Base-by-base conservation (phyloP, 2,797 vertebrate species). In the Ambastaia sidthimunki region DNA sequence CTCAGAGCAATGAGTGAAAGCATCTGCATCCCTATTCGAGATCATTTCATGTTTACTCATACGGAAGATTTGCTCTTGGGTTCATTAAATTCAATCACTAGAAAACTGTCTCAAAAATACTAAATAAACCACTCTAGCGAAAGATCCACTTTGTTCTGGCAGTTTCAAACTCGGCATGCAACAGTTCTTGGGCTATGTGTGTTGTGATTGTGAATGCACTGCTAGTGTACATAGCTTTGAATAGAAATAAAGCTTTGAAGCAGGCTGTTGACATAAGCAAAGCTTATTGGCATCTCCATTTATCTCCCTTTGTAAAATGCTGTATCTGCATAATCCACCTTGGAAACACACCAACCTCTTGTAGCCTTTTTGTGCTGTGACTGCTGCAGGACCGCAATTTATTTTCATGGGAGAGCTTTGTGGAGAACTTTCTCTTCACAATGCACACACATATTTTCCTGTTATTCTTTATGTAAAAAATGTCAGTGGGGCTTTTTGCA, bases 201-300 rank as follows among this genome's bases (percentile, higher is more conserved):
- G 74, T 52, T 55, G 34, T 48, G 19, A 67, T 55, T 80, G 50
- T 41, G 44, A 59, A 47, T 41, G 52, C 52, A 31, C 19, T 50
- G 71, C 50, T 47, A 2, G 34, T 54, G 65, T 65, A 50, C 67
- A 55, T 44, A 65, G 7, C 48, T 71, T 78, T 47, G 44, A 67
- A 62, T 54, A 44, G 34, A 19, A 44, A 12, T 21, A 16, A 13
- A 31, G 70, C 50, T 76, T 23, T 37, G 63, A 76, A 59, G 68
- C 34, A 5, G 34, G 37, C 52, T 19, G 63, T 25, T n/a, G 54
- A 71, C 60, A 74, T 78, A 80, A 75, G 60, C 54, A 73, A 41
- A 73, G 5, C 48, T 77, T 52, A 68, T 62, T 82, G 70, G 54
- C 74, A 80, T 67, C 71, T 81, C 68, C 66, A 69, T 83, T 79